Conservation (phyloP, 2,797 vertebrate species). For the Neosilurus mollespiculum region DNA sequence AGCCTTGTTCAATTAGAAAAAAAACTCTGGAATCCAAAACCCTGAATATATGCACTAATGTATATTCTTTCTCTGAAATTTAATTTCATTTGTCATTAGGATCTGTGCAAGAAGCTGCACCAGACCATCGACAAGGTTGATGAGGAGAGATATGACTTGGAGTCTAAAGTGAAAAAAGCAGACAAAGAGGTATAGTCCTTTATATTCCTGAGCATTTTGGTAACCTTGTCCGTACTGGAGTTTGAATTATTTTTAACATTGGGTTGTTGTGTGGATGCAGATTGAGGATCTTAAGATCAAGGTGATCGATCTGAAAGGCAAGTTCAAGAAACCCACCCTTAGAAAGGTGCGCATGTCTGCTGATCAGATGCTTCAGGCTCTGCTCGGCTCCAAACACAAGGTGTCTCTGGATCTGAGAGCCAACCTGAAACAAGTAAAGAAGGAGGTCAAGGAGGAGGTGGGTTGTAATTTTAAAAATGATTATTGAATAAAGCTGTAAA, state of each 20-base stretch:
- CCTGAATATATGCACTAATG: neutral
- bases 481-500: neutral
- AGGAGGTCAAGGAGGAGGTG: slow-evolving; percentile 72
- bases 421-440: slow-evolving; percentile 89
- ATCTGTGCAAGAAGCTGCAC: slow-evolving; percentile 62
- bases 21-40: neutral
- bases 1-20: neutral
- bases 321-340: slow-evolving; percentile 84
- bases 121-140: slow-evolving; percentile 59
- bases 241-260: neutral
- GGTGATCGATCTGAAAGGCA: slow-evolving; percentile 83
- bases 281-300: slow-evolving; percentile 87
- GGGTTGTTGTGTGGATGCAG: slow-evolving; percentile 58
- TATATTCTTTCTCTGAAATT: neutral
- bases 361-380: slow-evolving; percentile 83
- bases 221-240: neutral
- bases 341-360: slow-evolving; percentile 84
- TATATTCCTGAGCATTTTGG: neutral
- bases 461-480: slow-evolving; percentile 2
- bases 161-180: slow-evolving; percentile 60
- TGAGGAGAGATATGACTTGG: slow-evolving; percentile 66
- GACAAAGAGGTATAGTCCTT: slow-evolving; percentile 58
- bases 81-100: slow-evolving; percentile 49
- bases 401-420: slow-evolving; percentile 85
- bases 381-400: slow-evolving; percentile 88